Conservation (phyloP, 1,140 invertebrate genomes). For the Cydia pomonella region DNA sequence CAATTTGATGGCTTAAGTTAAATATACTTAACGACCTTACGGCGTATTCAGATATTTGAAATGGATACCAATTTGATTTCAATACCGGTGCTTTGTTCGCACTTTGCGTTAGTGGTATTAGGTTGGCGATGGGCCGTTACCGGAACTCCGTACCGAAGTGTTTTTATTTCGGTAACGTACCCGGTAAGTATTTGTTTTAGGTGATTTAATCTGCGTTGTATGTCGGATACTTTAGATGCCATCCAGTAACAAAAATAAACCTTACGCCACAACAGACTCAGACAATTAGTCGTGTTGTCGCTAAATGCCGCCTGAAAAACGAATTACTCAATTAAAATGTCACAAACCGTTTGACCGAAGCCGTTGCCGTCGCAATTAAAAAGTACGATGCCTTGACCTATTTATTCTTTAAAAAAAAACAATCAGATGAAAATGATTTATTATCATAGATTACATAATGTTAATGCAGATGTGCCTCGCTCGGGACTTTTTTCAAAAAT, state of each 20-base stretch:
- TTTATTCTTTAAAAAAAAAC: neutral
- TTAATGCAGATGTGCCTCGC: neutral
- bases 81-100: no score
- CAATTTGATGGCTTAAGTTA: no score
- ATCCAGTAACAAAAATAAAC: neutral
- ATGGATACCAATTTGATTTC: no score
- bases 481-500: neutral
- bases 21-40: no score
- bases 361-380: neutral
- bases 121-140: no score
- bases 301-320: neutral
- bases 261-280: neutral
- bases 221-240: neutral
- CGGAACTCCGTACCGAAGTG: no score
- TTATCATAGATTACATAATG: neutral
- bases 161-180: no score
- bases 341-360: neutral
- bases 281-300: neutral
- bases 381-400: neutral
- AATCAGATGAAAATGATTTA: neutral
- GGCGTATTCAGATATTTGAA: no score
- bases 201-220: neutral
- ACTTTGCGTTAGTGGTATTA: no score
- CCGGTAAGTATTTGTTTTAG: no score
- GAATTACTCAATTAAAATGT: constrained; percentile 1